Evolutionary conservation across 2,113 vertebrate species (phyloP), one percentile per base, ranked within the genome.

Genomic region (Gopherus evgoodei): DNA sequence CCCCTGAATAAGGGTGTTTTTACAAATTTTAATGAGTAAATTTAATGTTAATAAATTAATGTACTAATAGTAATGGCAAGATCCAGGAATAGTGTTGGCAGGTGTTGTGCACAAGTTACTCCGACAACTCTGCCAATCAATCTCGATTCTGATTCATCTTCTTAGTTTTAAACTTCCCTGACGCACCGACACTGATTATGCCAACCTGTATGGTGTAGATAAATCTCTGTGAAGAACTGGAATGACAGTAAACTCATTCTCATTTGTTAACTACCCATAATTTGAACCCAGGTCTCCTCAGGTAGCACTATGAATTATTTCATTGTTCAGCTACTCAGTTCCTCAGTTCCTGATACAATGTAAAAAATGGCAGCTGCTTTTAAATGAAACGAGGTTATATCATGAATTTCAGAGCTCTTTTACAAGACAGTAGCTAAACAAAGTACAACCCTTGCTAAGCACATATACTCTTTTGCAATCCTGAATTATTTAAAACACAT

Each of bases 1-100:
- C 27, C 57, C 11, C 57, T 59, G 27, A 59, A 59, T 59, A 87
- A 87, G 25, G 42, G 5, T 90, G 21, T 62, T 94, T 84, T n/a
- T 84, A 94, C 81, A 92, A 56, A 84, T 92, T 88, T 92, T 86
- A 80, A 87, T 27, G 17, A 95, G 19, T 27, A 56, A 56, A 93
- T 86, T 72, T 91, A 89, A 93, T 53, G 54, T 59, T 93, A 21
- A 59, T 56, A 80, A 80, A 93, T 90, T 62, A 86, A 84, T 83
- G 52, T 50, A 91, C 9, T 31, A 93, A 13, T 1, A 11, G 86
- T 42, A 59, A 44, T 1, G n/a, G 57, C 1, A 3, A 95, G 81
- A 93, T 87, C 81, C 91, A 94, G 76, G 56, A 98, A 97, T 92
- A 96, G 82, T 3, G 53, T 47, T 83, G 95, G 89, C 95, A 97